Evolutionary conservation across 1,140 invertebrate species (phyloP).

Genomic region (Leucophenga varia): DNA sequence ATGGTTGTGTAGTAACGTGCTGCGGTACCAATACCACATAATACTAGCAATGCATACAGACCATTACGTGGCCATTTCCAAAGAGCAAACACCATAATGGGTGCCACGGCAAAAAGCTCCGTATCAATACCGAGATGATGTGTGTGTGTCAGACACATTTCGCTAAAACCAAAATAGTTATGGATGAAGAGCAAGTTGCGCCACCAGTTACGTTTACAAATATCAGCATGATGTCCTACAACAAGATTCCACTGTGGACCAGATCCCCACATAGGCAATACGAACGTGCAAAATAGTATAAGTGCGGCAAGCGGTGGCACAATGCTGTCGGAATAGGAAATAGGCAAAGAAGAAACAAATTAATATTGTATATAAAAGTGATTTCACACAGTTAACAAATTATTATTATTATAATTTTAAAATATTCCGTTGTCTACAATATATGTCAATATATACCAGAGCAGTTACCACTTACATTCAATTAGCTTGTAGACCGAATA

Average conservation of each 20-base stretch:
- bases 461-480: too few relatives aligned
- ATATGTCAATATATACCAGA: too few relatives aligned
- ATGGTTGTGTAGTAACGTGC: slow-evolving; percentile 65
- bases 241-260: slow-evolving; percentile 70
- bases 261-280: slow-evolving; percentile 63
- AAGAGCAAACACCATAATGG: slow-evolving; percentile 67
- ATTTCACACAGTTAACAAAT: too few relatives aligned
- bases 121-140: slow-evolving; percentile 82
- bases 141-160: slow-evolving; percentile 71
- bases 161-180: slow-evolving; percentile 68
- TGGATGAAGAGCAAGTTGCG: slow-evolving; percentile 66
- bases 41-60: slow-evolving; percentile 50
- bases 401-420: too few relatives aligned
- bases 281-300: slow-evolving; percentile 67
- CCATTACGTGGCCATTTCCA: slow-evolving; percentile 64
- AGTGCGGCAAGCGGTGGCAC: slow-evolving; percentile 64
- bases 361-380: too few relatives aligned
- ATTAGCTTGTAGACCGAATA: too few relatives aligned
- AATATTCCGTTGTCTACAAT: too few relatives aligned
- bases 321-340: slow-evolving; percentile 56
- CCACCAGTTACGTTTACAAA: slow-evolving; percentile 67
- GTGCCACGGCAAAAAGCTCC: slow-evolving; percentile 74
- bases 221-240: slow-evolving; percentile 63
- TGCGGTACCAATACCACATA: slow-evolving; percentile 62
- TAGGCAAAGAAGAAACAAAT: neutral